These are phyloP conservation scores for Rutilus rutilus DNA, from an alignment of 2,113 vertebrate genomes.

Conservation along the genomic window DNA sequence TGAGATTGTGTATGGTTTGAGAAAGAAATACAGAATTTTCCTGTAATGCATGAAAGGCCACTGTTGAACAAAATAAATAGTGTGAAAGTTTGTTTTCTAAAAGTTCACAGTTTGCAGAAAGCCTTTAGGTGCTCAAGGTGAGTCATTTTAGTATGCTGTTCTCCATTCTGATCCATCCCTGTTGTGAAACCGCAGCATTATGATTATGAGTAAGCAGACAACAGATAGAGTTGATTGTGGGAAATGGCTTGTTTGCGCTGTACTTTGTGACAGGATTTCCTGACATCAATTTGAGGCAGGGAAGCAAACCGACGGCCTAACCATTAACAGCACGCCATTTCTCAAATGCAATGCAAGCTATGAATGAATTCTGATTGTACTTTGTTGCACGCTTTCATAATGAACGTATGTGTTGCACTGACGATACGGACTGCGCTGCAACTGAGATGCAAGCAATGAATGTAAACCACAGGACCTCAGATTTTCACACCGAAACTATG, in stretches of 20 bases:
- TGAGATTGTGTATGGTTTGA: not conserved
- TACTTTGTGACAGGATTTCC: conserved; percentile 42
- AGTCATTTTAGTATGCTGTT: conserved; percentile 1
- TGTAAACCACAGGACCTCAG: not conserved
- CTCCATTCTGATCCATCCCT: not conserved
- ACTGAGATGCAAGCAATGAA: not conserved
- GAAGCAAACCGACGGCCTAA: not conserved
- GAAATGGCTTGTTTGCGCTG: conserved; percentile 43
- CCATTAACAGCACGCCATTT: not conserved
- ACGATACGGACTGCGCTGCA: not conserved
- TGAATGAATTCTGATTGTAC: conserved; percentile 18
- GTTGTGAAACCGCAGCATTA: not conserved
- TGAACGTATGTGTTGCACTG: not conserved
- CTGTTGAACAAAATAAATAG: not conserved
- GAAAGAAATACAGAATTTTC: too few species aligned
- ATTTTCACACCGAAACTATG: not conserved
- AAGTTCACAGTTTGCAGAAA: not conserved
- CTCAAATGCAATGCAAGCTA: not conserved
- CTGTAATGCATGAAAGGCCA: not conserved
- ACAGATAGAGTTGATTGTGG: conserved; percentile 20
- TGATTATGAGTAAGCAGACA: conserved; percentile 49
- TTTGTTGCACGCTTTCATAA: not conserved
- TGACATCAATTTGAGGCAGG: not conserved
- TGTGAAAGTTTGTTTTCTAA: not conserved
- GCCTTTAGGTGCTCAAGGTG: not conserved